These are phyloP conservation scores for Epizoanthus stellaris DNA, from an alignment of 92 coral and sea anemone genomes.

Conservation along the genomic window DNA sequence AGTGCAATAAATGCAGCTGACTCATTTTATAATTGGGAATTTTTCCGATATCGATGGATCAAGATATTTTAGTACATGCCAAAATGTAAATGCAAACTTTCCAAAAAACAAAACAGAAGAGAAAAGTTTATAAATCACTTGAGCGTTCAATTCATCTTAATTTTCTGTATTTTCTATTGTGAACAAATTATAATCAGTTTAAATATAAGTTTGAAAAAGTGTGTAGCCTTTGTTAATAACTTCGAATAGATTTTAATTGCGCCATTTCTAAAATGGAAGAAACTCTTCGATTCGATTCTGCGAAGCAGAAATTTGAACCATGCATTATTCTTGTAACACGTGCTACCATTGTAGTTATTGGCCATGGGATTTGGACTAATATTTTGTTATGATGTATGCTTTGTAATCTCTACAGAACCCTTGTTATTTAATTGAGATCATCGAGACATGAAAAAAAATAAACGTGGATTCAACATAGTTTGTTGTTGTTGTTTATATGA, in stretches of 20 bases:
- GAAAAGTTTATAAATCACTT: neutral
- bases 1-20: neutral
- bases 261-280: slow-evolving; percentile 19
- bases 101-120: neutral
- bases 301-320: slow-evolving; percentile 25
- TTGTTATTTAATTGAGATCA: slow-evolving; percentile 33
- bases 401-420: neutral
- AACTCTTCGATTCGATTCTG: neutral
- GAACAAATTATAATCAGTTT: neutral
- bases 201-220: slow-evolving; percentile 9
- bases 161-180: neutral
- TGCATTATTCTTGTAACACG: neutral
- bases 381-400: neutral
- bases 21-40: no score
- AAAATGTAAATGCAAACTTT: neutral
- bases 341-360: neutral
- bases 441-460: slow-evolving; percentile 20
- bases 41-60: neutral
- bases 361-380: neutral
- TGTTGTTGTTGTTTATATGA: no score
- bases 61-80: neutral
- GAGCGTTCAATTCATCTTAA: neutral
- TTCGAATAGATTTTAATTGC: neutral
- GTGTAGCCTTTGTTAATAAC: neutral
- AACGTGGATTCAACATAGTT: no score